These are phyloP conservation scores for Nephila pilipes DNA, from an alignment of 1,140 invertebrate genomes.

Conservation along the genomic window DNA sequence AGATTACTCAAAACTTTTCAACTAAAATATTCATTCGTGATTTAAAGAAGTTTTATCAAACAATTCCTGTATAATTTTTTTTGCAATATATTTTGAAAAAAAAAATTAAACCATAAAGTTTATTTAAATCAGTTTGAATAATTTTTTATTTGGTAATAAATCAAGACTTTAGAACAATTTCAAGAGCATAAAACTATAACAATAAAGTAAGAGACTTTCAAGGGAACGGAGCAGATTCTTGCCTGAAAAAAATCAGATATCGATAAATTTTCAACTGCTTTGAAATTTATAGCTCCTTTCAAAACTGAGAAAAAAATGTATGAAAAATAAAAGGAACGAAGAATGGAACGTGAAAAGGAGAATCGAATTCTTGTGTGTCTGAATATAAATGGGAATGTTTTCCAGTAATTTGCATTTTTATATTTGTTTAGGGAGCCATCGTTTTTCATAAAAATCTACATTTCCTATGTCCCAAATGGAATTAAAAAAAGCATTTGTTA, in stretches of 20 bases:
- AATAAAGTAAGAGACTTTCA: neutral
- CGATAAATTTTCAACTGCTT: neutral
- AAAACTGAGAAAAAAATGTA: neutral
- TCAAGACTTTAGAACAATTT: neutral
- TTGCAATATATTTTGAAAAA: too few species aligned
- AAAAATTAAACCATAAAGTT: too few species aligned
- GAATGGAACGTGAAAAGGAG: neutral
- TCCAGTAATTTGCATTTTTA: slow-evolving; percentile 6
- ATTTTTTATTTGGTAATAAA: neutral
- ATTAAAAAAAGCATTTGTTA: neutral
- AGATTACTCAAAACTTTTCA: too few species aligned
- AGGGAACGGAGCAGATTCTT: neutral
- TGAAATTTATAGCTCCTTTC: neutral
- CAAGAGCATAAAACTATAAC: neutral
- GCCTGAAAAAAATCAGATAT: neutral
- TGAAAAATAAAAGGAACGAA: neutral
- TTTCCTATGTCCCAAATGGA: neutral
- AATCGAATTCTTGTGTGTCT: slow-evolving; percentile 4
- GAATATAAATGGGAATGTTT: slow-evolving; percentile 13
- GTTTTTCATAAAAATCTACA: neutral
- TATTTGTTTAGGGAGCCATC: slow-evolving; percentile 12
- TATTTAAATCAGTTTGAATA: too few species aligned
- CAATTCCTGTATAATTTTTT: too few species aligned
- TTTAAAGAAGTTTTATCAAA: too few species aligned
- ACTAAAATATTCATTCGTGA: too few species aligned